Conservation (phyloP, 2,113 vertebrate genomes). For the Cyprinodon tularosa region DNA sequence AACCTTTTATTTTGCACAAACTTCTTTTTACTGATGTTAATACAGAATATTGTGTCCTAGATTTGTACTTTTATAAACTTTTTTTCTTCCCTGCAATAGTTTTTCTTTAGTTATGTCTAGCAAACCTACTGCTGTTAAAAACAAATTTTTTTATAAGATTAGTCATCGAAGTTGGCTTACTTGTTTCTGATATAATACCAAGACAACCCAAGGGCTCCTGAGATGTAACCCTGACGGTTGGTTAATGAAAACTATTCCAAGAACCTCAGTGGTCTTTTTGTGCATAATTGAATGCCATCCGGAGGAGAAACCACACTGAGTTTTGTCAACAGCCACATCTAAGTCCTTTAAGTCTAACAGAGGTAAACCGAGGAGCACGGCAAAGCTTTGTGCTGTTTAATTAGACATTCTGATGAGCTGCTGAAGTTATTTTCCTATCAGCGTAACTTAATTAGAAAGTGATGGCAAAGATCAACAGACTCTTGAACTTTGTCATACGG, state of each 20-base stretch:
- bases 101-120: neutral
- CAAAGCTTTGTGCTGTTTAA: conserved; percentile 17
- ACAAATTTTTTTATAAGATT: neutral
- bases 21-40: neutral
- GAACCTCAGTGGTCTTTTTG: neutral
- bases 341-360: conserved; percentile 5
- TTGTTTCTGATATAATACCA: neutral
- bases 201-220: neutral
- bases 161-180: neutral
- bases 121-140: neutral
- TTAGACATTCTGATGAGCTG: conserved; percentile 3
- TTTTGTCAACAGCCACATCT: neutral
- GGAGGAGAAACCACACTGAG: neutral
- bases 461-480: conserved; percentile 10
- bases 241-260: neutral
- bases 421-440: conserved; percentile 11
- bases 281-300: neutral
- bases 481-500: conserved; percentile 3
- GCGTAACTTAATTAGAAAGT: neutral
- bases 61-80: neutral
- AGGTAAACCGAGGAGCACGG: conserved; percentile 1
- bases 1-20: neutral
- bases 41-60: neutral
- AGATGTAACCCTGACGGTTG: neutral
- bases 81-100: neutral